Evolutionary conservation across 2,113 vertebrate genomes (phyloP), one percentile per base, ranked within the genome.

Genomic region (Platanista minor): DNA sequence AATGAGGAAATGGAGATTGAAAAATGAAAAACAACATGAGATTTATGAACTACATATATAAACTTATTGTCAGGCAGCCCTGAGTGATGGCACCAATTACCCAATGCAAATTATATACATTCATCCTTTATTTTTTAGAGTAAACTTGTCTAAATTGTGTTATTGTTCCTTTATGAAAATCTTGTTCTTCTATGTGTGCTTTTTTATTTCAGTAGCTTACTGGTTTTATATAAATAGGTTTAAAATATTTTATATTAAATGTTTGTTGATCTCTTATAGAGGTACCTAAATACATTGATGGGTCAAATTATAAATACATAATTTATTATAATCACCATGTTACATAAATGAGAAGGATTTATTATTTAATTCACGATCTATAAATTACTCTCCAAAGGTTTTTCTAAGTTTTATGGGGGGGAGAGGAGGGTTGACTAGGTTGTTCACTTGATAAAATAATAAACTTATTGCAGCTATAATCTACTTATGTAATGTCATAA

Each of bases 1-100:
- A 74, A 21, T 97, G 71, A 92, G 43, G 92, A 66, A 96, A 95
- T 15, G 87, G 90, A 97, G 49, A 72, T 46, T 86, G 41, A 54
- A 72, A 96, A 98, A 84, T 90, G 46, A 87, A 88, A 97, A 96
- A 93, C 72, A 96, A 86, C 54, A n/a, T 39, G 61, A 23, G 43
- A 57, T 94, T 97, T 98, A 88, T 62, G 69, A 94, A 96, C 49
- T 66, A 33, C 14, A 67, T 31, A 59, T 5, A 39, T 33, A 23
- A 97, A 75, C 78, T 97, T 97, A 90, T 94, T 98, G 89, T 97
- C 80, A 97, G 81, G 33, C 5, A 95, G 29, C 84, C 78, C 93
- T 97, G 96, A 96, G n/a, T 92, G 97, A 98, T 96, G 95, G 89
- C 69, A 83, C 81, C 95, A 98, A 95, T 98, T 98, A 97, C 43